Conservation (phyloP, 2,113 vertebrate species). For the Chroicocephalus ridibundus region DNA sequence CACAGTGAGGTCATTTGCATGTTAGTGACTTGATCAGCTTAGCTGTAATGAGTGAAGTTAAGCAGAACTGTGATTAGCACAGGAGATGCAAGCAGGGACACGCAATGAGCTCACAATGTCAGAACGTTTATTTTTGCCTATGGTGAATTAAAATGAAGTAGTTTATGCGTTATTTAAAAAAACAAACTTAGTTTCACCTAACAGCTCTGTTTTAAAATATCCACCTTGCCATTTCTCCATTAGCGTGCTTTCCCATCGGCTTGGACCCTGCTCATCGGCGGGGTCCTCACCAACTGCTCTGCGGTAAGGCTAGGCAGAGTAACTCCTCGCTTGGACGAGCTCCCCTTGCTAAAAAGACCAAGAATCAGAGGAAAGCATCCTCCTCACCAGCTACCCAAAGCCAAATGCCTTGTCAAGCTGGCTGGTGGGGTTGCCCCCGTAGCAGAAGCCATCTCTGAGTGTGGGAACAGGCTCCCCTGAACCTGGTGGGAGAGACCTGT, state of each 20-base stretch:
- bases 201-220: neutral
- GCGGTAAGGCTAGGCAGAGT: neutral
- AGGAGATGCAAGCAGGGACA: neutral
- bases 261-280: neutral
- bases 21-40: neutral
- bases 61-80: neutral
- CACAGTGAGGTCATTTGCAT: neutral
- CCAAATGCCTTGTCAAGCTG: neutral
- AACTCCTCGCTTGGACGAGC: neutral
- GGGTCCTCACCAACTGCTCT: neutral
- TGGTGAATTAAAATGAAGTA: neutral
- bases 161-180: neutral
- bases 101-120: fast-evolving
- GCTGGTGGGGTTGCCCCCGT: neutral
- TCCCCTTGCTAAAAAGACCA: neutral
- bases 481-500: neutral
- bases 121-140: neutral
- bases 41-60: neutral
- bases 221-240: neutral
- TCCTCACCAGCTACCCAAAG: neutral
- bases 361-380: neutral
- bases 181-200: neutral
- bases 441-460: neutral
- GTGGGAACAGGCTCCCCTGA: neutral
- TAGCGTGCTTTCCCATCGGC: neutral